phyloP scores from a whole-genome alignment of 2,797 vertebrate genomes.

The Dipus sagitta region DNA sequence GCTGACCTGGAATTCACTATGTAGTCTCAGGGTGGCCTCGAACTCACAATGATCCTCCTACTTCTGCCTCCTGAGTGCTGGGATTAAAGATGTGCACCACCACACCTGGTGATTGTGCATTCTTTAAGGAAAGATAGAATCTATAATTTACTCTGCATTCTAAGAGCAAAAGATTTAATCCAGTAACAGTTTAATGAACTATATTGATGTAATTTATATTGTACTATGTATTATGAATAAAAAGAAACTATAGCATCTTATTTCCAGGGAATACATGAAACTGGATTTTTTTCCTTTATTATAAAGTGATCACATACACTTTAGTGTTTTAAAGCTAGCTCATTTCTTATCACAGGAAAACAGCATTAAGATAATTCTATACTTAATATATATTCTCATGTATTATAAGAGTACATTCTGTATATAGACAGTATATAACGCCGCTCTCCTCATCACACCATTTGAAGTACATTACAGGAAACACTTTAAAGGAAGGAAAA shows the following conservation, averaged over 20 bases:
- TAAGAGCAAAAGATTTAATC: not conserved
- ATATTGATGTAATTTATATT: not conserved
- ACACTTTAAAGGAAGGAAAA: not conserved
- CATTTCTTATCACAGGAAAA: slow-evolving; percentile 14
- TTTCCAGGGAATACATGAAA: slow-evolving; percentile 32
- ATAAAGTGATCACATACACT: not conserved
- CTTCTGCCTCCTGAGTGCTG: no score
- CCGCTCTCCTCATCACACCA: not conserved
- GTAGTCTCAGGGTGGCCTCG: no score
- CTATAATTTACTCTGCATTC: not conserved
- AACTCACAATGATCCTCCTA: no score
- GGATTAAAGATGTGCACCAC: no score
- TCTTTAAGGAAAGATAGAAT: not conserved
- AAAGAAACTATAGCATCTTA: not conserved
- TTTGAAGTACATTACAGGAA: not conserved
- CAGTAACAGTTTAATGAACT: not conserved
- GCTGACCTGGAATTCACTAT: no score
- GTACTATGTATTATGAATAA: not conserved
- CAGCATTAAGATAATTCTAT: not conserved
- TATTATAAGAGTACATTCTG: slow-evolving; percentile 6
- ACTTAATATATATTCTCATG: not conserved
- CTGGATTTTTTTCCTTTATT: not conserved
- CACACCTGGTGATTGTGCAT: no score
- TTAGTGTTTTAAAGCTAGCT: slow-evolving; percentile 17
- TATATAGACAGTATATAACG: not conserved